Evolutionary conservation across 2,888 invertebrate species (phyloP).

Genomic region (Stomorhina lunata): DNA sequence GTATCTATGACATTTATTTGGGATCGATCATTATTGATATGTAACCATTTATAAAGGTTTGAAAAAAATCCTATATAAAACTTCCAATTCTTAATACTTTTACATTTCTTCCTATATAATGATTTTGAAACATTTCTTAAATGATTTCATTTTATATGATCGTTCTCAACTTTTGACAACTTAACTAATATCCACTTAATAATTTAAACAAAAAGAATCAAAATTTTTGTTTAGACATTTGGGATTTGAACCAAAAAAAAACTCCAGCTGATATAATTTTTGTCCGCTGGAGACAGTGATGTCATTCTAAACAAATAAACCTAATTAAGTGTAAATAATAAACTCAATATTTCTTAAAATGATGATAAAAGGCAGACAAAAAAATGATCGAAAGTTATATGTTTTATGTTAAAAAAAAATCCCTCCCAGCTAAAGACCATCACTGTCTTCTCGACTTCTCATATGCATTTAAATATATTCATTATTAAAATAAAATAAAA

Average conservation of each 20-base stretch:
- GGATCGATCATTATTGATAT: no score
- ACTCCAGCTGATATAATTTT: not conserved
- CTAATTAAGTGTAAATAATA: not conserved
- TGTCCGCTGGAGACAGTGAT: not conserved
- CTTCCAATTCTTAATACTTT: no score
- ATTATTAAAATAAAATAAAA: not conserved
- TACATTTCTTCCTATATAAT: no score
- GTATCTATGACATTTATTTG: no score
- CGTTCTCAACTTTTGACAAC: not conserved
- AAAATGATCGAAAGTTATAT: not conserved
- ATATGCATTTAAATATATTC: constrained; percentile 17
- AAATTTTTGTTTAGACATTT: not conserved
- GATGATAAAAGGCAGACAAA: not conserved
- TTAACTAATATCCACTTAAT: not conserved
- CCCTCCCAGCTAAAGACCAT: not conserved
- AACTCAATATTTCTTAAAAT: no score
- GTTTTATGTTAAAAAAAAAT: not conserved
- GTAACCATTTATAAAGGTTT: no score
- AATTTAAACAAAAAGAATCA: not conserved
- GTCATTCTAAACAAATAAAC: constrained; percentile 4
- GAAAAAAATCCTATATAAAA: no score
- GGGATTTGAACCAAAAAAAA: not conserved
- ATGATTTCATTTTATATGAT: not conserved
- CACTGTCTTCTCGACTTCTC: not conserved
- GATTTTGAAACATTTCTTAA: no score